phyloP scores from a whole-genome alignment of 64 coral and sea anemone species.

The Montipora cactus region DNA sequence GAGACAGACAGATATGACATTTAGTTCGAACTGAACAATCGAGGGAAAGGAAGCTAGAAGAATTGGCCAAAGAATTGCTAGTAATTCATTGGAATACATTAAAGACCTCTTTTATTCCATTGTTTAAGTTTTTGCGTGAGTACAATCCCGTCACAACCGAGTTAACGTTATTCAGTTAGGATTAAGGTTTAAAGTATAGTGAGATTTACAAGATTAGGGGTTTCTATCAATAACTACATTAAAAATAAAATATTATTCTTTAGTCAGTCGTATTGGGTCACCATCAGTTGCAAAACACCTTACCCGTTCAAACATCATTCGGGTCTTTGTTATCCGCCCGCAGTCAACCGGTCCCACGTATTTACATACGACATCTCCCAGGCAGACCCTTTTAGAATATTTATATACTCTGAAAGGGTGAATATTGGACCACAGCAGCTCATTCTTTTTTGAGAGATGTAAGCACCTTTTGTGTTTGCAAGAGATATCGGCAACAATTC shows the following conservation, averaged over 20 bases:
- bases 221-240: neutral
- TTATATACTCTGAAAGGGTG: conserved; percentile 33
- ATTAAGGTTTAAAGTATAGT: neutral
- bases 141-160: neutral
- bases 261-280: neutral
- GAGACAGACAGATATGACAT: conserved; percentile 48
- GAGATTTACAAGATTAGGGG: neutral
- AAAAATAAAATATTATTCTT: neutral
- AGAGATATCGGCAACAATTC: neutral
- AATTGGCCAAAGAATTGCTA: conserved; percentile 30
- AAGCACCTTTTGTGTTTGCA: neutral
- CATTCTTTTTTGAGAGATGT: neutral
- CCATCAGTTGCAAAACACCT: neutral
- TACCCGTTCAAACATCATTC: conserved; percentile 26
- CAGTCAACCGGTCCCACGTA: neutral
- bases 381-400: conserved; percentile 16
- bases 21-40: conserved; percentile 42
- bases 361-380: conserved; percentile 44
- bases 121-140: neutral
- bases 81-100: conserved; percentile 55
- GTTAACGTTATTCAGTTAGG: neutral
- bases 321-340: neutral
- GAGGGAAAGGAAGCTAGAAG: conserved; percentile 13
- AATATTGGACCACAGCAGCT: neutral
- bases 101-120: conserved; percentile 13